Evolutionary conservation across 2,888 invertebrate genomes (phyloP), one percentile per base, ranked within the genome.

Genomic region (Augiades crinisus): DNA sequence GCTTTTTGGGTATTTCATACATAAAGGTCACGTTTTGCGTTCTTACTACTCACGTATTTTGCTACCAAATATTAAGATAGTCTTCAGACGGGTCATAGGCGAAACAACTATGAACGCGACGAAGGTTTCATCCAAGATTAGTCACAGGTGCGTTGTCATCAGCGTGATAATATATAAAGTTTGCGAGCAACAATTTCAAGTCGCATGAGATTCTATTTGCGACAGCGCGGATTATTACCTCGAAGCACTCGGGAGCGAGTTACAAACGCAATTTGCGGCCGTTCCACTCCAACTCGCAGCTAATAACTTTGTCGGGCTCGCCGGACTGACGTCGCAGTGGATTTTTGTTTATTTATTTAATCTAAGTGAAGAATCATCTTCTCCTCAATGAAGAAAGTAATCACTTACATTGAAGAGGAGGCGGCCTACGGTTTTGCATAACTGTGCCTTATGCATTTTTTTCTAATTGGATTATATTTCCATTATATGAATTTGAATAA

Each of bases 221-320:
- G 59, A 65, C 57, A 67, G 63, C 68, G 62, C 61, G 60, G 61
- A 67, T 72, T 77, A 75, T 73, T 74, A 69, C 67, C 67, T 62
- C 64, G 64, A 65, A 64, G 65, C 70, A 71, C 71, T 66, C 61
- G 67, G 67, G 74, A 69, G 64, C 67, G 72, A 79, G 76, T 75
- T 75, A 70, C 72, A 78, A 83, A 85, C 70, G 71, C 79, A 82
- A 85, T 83, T 85, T 84, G 75, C 78, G 60, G 63, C 60, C 69
- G 58, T 69, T 67, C 67, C 72, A 73, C 75, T 81, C 70, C 71
- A 62, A 70, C 74, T 71, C 69, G 71, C 71, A 77, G 74, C 75
- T 78, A 81, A 82, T 82, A 80, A 80, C 72, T 81, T 79, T 74
- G 72, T 77, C 72, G 74, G 66, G 60, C 73, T 71, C 72, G 63